A percentile compares a stretch with the other conserved stretches of the same genome.
These are phyloP conservation scores for Silurus aristotelis DNA, from an alignment of 2,797 vertebrate species.

Conservation along the genomic window DNA sequence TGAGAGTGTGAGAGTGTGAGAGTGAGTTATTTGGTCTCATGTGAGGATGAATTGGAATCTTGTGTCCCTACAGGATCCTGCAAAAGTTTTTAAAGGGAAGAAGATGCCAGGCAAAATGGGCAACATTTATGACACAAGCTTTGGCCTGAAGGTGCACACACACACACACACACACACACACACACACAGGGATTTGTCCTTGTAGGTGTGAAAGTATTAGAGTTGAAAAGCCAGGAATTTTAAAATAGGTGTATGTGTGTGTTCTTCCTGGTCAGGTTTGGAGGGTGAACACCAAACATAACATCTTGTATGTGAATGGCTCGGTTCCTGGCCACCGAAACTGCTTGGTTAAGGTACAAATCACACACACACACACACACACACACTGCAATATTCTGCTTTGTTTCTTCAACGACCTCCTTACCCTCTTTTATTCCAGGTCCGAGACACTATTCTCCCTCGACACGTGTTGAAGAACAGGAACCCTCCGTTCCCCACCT, in stretches of 20 bases:
- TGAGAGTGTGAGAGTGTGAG: too few species aligned
- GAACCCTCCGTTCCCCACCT: constrained; percentile 88
- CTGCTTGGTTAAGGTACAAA: constrained; percentile 90
- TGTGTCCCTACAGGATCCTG: constrained; percentile 76
- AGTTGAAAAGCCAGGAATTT: too few species aligned
- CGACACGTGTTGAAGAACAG: constrained; percentile 65
- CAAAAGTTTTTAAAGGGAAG: constrained; percentile 90
- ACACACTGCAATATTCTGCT: neutral
- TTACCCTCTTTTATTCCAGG: constrained; percentile 63
- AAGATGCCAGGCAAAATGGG: constrained; percentile 96
- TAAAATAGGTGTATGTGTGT: constrained; percentile 22
- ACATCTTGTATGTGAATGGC: constrained; percentile 90
- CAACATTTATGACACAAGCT: constrained; percentile 77
- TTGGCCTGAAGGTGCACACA: constrained; percentile 83
- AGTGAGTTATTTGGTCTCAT: neutral
- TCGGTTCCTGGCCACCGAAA: constrained; percentile 90
- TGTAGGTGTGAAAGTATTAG: too few species aligned
- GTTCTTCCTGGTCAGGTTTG: constrained; percentile 78
- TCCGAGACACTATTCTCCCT: constrained; percentile 81
- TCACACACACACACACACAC: constrained; percentile 3
- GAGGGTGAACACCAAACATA: constrained; percentile 90
- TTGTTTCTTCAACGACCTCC: neutral
- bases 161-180: too few species aligned
- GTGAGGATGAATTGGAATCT: neutral
- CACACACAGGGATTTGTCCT: too few species aligned